Evolutionary conservation across 1,140 invertebrate genomes (phyloP).

Genomic region (Euglossa dilemma): DNA sequence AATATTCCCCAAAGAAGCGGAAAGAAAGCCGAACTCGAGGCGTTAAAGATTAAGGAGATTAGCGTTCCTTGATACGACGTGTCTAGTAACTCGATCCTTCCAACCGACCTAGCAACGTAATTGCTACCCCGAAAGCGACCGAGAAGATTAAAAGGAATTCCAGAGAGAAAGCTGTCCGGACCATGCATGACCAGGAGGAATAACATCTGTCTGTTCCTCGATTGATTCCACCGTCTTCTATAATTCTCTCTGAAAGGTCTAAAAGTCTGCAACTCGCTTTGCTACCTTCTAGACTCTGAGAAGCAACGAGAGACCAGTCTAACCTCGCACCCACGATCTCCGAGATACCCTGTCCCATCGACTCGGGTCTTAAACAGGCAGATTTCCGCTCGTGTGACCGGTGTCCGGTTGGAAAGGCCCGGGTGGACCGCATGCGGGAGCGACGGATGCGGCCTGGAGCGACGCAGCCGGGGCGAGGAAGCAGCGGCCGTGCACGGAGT

Average conservation of each 20-base stretch:
- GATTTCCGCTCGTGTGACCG: neutral
- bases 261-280: too few relatives aligned
- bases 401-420: neutral
- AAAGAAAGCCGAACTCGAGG: too few relatives aligned
- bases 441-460: constrained; percentile 42
- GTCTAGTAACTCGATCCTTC: neutral
- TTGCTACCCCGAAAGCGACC: neutral
- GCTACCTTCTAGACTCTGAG: too few relatives aligned
- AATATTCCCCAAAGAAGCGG: neutral
- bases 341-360: neutral
- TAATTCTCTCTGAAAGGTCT: too few relatives aligned
- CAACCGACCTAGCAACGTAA: too few relatives aligned
- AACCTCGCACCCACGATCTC: too few relatives aligned
- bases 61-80: neutral
- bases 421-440: constrained; percentile 39
- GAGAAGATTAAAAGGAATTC: neutral
- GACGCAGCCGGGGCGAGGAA: constrained; percentile 39
- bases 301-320: too few relatives aligned
- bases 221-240: too few relatives aligned
- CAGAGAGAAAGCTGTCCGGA: too few relatives aligned
- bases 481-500: constrained; percentile 65
- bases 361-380: neutral
- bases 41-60: constrained; percentile 3
- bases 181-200: too few relatives aligned
- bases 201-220: too few relatives aligned